Evolutionary conservation across 2,113 vertebrate species (phyloP).

Genomic region (Thinocorus orbignyianus): DNA sequence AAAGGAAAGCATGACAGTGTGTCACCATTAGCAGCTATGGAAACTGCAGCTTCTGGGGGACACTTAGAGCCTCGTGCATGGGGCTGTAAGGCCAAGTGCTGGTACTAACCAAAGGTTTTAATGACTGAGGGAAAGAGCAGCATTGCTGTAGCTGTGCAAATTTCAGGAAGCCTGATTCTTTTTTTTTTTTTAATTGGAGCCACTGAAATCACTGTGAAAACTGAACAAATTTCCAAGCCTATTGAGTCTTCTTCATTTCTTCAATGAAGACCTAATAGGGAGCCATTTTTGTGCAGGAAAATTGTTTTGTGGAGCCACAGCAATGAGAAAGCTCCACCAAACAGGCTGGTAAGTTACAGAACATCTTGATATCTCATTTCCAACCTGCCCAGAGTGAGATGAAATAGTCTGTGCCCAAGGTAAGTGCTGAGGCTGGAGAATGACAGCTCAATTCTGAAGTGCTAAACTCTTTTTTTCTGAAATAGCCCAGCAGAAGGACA

Average conservation of each 20-base stretch:
- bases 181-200: background rate
- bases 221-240: background rate
- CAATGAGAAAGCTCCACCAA: background rate
- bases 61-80: background rate
- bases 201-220: background rate
- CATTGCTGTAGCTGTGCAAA: background rate
- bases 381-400: background rate
- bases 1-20: background rate
- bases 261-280: background rate
- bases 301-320: background rate
- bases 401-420: background rate
- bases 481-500: background rate
- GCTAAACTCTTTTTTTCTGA: background rate
- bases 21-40: background rate
- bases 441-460: background rate
- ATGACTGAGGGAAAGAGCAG: background rate
- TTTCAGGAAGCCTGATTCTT: background rate
- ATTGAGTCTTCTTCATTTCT: background rate
- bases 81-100: background rate
- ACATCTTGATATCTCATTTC: background rate
- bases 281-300: background rate
- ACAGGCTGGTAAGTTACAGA: background rate
- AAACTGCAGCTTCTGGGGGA: background rate
- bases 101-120: background rate
- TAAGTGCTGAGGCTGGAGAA: background rate